Evolutionary conservation across 2,797 vertebrate species (phyloP).

Genomic region (Gymnodraco acuticeps): DNA sequence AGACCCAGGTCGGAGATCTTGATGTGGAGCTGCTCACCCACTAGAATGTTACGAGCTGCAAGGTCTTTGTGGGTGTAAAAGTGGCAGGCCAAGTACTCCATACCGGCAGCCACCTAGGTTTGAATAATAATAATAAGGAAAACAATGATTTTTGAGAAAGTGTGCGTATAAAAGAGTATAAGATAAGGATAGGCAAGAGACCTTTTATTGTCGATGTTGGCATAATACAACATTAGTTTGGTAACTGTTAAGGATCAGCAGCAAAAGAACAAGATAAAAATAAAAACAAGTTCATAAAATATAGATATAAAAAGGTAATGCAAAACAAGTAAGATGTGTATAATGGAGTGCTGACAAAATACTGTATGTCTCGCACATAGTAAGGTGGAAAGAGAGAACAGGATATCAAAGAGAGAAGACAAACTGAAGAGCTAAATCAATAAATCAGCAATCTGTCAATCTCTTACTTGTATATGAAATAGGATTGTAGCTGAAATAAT

Average conservation of each 20-base stretch:
- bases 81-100: constrained; percentile 96
- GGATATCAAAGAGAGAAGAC: background rate
- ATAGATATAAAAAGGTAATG: too few species aligned
- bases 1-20: constrained; percentile 98
- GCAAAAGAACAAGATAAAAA: too few species aligned
- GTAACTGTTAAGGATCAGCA: too few species aligned
- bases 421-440: background rate
- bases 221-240: too few species aligned
- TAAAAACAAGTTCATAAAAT: too few species aligned
- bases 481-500: too few species aligned
- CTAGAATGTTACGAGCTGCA: constrained; percentile 94
- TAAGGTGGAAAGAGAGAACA: background rate
- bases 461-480: background rate
- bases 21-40: constrained; percentile 95
- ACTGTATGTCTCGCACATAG: background rate
- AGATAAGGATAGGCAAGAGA: too few species aligned
- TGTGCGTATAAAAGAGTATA: too few species aligned
- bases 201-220: too few species aligned
- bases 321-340: too few species aligned
- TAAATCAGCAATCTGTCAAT: background rate
- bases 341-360: background rate
- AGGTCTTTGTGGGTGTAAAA: constrained; percentile 97
- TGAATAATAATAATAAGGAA: constrained; percentile 2
- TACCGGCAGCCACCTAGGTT: constrained; percentile 92
- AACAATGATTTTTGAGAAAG: background rate